Evolutionary conservation across 2,888 invertebrate genomes (phyloP).

Genomic region (Tetragonisca angustula): DNA sequence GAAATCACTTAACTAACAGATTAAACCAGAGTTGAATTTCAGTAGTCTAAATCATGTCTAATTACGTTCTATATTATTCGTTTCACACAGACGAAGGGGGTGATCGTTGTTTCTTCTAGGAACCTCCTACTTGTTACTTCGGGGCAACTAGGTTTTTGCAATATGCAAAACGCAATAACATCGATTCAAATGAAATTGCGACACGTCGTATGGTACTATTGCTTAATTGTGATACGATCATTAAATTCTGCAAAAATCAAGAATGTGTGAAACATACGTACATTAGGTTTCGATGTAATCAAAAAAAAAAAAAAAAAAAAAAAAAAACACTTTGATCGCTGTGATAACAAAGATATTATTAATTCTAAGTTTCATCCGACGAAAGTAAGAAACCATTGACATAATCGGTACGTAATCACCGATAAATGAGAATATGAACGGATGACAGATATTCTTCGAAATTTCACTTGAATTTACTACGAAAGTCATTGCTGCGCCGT

Average conservation of each 20-base stretch:
- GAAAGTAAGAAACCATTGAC: background rate
- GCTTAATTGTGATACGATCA: background rate
- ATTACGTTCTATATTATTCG: background rate
- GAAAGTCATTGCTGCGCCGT: too few species aligned
- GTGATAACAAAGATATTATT: conserved; percentile 5
- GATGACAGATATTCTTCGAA: background rate
- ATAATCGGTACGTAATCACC: background rate
- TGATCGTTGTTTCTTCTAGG: conserved; percentile 24
- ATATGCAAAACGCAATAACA: background rate
- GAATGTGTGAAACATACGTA: background rate
- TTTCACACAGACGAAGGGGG: background rate
- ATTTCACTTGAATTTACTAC: background rate
- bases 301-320: too few species aligned
- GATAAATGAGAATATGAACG: background rate
- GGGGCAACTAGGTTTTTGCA: background rate
- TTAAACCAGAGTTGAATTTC: background rate
- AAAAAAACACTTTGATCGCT: background rate
- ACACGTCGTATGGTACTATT: background rate
- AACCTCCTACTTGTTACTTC: conserved; percentile 8
- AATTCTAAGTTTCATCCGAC: background rate
- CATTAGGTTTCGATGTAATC: background rate
- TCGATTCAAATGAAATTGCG: conserved; percentile 1
- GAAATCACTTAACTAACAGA: background rate
- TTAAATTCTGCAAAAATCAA: background rate
- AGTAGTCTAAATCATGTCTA: background rate